Conservation (phyloP, 64 coral and sea anemone species). For the Cladopsammia gracilis region DNA sequence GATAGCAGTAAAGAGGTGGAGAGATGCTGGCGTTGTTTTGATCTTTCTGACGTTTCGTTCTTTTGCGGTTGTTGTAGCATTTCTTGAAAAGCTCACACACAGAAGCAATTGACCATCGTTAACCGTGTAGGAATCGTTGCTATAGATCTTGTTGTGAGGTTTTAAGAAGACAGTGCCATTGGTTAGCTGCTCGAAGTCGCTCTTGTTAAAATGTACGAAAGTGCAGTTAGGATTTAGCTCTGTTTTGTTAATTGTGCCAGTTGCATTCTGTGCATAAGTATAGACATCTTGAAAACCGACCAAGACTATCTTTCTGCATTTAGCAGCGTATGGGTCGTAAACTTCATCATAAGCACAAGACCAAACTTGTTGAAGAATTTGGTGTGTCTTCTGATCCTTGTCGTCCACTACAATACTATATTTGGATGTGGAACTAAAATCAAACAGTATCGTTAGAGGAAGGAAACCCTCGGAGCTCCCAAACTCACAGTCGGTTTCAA, state of each 20-base stretch:
- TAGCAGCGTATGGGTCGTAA: neutral
- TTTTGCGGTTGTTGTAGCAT: neutral
- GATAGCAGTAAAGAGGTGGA: slow-evolving; percentile 25
- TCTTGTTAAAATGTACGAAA: slow-evolving; percentile 7
- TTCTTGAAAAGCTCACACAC: slow-evolving; percentile 18
- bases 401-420: neutral
- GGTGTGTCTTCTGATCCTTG: too few species aligned
- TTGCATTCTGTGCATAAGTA: neutral
- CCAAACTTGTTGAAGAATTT: neutral
- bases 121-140: neutral
- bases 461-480: neutral
- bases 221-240: neutral
- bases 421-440: slow-evolving; percentile 4
- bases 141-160: neutral
- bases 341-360: neutral
- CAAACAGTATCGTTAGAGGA: neutral
- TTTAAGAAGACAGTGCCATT: slow-evolving; percentile 21
- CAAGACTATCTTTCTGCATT: neutral
- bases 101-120: neutral
- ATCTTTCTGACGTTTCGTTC: neutral
- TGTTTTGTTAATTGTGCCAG: neutral
- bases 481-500: neutral
- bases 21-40: neutral
- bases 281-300: neutral
- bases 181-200: neutral